Evolutionary conservation across 2,113 vertebrate genomes (phyloP).

Genomic region (Colaptes auratus): DNA sequence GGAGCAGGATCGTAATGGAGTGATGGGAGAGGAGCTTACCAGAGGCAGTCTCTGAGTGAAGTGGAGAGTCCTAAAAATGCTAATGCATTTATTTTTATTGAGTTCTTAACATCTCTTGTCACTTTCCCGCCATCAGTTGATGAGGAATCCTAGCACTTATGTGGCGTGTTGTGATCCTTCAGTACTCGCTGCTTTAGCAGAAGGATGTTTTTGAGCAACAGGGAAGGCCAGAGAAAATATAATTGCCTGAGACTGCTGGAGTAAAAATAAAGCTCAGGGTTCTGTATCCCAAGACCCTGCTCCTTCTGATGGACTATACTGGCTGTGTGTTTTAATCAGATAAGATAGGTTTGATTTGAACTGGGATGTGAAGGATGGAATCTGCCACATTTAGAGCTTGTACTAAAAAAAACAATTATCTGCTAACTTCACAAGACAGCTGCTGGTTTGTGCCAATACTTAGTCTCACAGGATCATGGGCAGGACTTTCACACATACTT

Average conservation of each 20-base stretch:
- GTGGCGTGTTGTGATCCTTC: neutral
- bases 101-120: neutral
- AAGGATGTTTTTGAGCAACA: neutral
- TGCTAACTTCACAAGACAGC: neutral
- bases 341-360: neutral
- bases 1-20: neutral
- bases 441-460: conserved; percentile 39
- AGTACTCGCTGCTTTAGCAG: neutral
- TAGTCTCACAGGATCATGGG: neutral
- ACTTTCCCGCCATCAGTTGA: neutral
- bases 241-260: neutral
- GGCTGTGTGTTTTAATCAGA: neutral
- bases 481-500: conserved; percentile 14
- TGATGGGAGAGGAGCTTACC: neutral
- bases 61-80: neutral
- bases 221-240: neutral
- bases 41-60: neutral
- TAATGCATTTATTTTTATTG: neutral
- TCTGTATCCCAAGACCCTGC: neutral
- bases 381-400: neutral
- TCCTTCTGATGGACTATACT: neutral
- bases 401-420: neutral
- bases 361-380: neutral
- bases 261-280: conserved; percentile 1
- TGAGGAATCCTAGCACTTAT: neutral